Percentiles rank a stretch among this genome's conserved stretches.
Evolutionary conservation across 2,888 invertebrate species (phyloP).

Genomic region (Standfussiana lucernea): DNA sequence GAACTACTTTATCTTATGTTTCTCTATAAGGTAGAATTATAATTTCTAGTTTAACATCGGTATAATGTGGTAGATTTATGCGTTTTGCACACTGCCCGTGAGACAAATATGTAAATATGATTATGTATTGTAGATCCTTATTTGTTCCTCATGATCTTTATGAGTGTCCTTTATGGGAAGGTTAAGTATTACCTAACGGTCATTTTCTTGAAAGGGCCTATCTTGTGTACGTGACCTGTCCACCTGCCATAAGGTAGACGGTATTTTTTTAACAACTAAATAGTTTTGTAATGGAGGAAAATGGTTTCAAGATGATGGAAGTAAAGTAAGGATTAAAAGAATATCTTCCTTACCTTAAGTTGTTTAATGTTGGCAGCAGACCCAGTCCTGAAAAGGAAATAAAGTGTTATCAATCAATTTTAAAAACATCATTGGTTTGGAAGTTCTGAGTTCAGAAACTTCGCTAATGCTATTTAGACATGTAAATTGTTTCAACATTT

Average conservation of each 20-base stretch:
- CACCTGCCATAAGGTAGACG: background rate
- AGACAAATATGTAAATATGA: slow-evolving; percentile 61
- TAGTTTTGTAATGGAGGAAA: background rate
- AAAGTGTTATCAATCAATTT: background rate
- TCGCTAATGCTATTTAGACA: background rate
- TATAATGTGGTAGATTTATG: slow-evolving; percentile 49
- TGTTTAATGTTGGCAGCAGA: slow-evolving; percentile 95
- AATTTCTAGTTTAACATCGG: slow-evolving; percentile 36
- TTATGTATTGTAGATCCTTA: slow-evolving; percentile 44
- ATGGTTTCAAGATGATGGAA: background rate
- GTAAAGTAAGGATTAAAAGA: too few relatives aligned
- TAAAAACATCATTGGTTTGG: background rate
- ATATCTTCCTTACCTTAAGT: slow-evolving; percentile 93
- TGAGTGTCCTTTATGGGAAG: slow-evolving; percentile 15
- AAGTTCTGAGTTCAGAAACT: background rate
- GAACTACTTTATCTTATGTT: slow-evolving; percentile 12
- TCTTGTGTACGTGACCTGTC: slow-evolving; percentile 1
- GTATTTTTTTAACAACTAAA: background rate
- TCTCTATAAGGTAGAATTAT: slow-evolving; percentile 38
- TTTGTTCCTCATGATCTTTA: slow-evolving; percentile 35
- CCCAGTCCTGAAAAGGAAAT: slow-evolving; percentile 93
- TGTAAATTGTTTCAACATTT: background rate
- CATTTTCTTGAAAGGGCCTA: slow-evolving; percentile 17
- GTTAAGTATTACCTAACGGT: slow-evolving; percentile 35
- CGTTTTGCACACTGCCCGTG: slow-evolving; percentile 62